A percentile compares a stretch with the other conserved stretches of the same genome.
These are phyloP conservation scores for Deilephila porcellus DNA, from an alignment of 2,888 invertebrate species.

Conservation along the genomic window DNA sequence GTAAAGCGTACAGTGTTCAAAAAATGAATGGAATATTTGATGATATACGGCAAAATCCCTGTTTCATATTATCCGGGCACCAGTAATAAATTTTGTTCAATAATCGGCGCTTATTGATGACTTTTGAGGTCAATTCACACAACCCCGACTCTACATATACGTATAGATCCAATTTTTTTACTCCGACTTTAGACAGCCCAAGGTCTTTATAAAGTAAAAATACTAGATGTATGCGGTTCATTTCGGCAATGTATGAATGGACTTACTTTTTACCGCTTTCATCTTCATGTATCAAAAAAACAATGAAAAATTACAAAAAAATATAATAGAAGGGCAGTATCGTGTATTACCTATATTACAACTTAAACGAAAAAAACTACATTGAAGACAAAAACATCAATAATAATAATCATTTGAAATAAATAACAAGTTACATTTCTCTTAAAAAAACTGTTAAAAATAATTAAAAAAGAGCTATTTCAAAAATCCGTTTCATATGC, in stretches of 20 bases:
- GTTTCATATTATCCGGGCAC: constrained; percentile 16
- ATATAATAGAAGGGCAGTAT: constrained; percentile 80
- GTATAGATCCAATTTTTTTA: constrained; percentile 32
- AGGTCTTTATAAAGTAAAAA: not conserved
- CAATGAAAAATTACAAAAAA: constrained; percentile 61
- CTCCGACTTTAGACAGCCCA: not conserved
- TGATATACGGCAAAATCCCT: constrained; percentile 5
- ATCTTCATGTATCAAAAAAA: constrained; percentile 40
- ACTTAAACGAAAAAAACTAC: constrained; percentile 75
- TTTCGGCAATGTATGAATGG: constrained; percentile 44
- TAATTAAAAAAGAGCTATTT: constrained; percentile 76
- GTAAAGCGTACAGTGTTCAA: constrained; percentile 34
- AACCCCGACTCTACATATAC: constrained; percentile 41
- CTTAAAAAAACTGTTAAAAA: constrained; percentile 82
- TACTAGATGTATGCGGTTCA: constrained; percentile 37
- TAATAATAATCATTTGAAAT: constrained; percentile 85
- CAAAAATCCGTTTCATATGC: constrained; percentile 63
- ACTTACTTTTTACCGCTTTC: constrained; percentile 5
- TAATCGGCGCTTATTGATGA: constrained; percentile 26
- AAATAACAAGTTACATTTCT: constrained; percentile 83
- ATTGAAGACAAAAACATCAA: constrained; percentile 77
- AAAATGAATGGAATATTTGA: constrained; percentile 20
- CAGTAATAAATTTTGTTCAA: constrained; percentile 28
- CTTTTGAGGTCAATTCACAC: constrained; percentile 22
- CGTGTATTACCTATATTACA: constrained; percentile 79